These are phyloP conservation scores for Scartelaos histophorus DNA, from an alignment of 2,113 vertebrate species.

Conservation along the genomic window DNA sequence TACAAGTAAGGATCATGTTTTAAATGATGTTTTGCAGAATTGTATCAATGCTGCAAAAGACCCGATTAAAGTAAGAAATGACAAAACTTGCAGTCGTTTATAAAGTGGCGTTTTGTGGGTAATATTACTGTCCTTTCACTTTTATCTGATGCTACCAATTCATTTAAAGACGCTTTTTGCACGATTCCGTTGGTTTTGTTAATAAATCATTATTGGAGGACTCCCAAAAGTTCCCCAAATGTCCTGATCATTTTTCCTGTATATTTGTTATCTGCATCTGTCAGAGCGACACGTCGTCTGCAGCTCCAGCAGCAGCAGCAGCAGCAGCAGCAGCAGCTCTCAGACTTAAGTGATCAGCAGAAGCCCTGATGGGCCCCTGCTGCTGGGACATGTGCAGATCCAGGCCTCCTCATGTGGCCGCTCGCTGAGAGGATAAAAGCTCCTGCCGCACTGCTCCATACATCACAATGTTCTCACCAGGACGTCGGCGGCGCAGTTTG, in stretches of 20 bases:
- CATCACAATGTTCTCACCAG: constrained; percentile 3
- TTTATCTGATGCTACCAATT: too few species aligned
- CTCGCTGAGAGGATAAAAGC: constrained; percentile 46
- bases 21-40: background rate
- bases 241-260: background rate
- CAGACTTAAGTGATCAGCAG: constrained; percentile 36
- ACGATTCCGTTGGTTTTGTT: too few species aligned
- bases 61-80: too few species aligned
- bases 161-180: too few species aligned
- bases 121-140: too few species aligned
- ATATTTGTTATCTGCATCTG: background rate
- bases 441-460: constrained; percentile 13
- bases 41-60: too few species aligned
- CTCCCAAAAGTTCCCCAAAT: too few species aligned
- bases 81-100: too few species aligned
- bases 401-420: constrained; percentile 11
- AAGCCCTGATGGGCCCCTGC: constrained; percentile 34
- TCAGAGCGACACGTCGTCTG: background rate
- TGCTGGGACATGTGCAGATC: constrained; percentile 33
- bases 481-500: background rate
- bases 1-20: background rate
- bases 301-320: too few species aligned
- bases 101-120: too few species aligned
- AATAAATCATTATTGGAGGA: too few species aligned
- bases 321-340: too few species aligned